phyloP scores from a whole-genome alignment of 1,140 invertebrate genomes.

The Drosophila neocordata region DNA sequence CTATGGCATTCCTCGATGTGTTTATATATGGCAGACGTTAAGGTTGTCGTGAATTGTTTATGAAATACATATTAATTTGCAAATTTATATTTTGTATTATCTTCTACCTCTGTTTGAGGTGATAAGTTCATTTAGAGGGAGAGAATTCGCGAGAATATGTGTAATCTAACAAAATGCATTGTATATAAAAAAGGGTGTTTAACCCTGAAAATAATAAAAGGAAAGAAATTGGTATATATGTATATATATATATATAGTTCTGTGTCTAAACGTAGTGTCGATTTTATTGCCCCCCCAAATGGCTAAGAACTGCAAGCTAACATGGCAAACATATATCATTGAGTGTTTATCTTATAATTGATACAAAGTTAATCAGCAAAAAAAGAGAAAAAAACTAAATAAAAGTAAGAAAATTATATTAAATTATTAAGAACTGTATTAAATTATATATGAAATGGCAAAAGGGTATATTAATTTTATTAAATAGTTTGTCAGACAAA shows the following conservation, averaged over 20 bases:
- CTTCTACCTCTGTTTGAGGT: not conserved
- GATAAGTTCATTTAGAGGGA: not conserved
- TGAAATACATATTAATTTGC: constrained; percentile 58
- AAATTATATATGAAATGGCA: not conserved
- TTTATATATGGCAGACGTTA: constrained; percentile 1
- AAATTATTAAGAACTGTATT: not conserved
- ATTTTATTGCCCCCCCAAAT: not conserved
- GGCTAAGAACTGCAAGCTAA: not conserved
- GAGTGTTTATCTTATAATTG: not conserved
- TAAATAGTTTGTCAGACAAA: not conserved
- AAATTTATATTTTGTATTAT: constrained; percentile 12
- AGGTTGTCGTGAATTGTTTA: constrained; percentile 45
- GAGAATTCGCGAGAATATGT: not conserved
- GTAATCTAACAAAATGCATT: not conserved
- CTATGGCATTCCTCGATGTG: constrained; percentile 23
- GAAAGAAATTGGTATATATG: not conserved
- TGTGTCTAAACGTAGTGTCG: constrained; percentile 1
- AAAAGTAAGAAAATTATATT: not conserved
- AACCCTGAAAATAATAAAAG: not conserved
- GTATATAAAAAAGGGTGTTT: not conserved
- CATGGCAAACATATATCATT: not conserved
- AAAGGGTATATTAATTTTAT: not conserved
- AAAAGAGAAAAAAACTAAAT: not conserved
- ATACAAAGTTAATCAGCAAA: constrained; percentile 5
- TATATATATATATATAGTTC: not conserved